A percentile compares a stretch with the other conserved stretches of the same genome.
phyloP scores from a whole-genome alignment of 2,797 vertebrate genomes.

The Pseudochirops cupreus region DNA sequence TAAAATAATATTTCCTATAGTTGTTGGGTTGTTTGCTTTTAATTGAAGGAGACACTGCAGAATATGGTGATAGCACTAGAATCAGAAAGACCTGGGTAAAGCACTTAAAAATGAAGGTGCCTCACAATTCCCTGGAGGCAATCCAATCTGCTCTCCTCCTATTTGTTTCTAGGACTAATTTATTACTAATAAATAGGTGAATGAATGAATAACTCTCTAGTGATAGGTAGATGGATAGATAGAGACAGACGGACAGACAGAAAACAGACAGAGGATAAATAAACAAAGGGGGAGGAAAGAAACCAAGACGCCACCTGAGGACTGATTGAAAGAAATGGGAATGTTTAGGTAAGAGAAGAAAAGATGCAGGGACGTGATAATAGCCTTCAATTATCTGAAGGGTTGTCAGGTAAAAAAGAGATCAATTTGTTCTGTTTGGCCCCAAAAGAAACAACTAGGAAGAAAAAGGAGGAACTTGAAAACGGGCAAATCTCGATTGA shows the following conservation, averaged over 20 bases:
- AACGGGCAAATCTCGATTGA: not conserved
- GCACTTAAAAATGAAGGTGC: not conserved
- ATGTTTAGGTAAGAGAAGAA: not conserved
- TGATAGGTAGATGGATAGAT: not conserved
- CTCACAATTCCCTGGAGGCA: not conserved
- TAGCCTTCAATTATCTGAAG: not conserved
- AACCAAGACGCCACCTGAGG: not conserved
- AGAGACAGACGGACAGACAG: not conserved
- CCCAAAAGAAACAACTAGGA: not conserved
- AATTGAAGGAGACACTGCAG: not conserved
- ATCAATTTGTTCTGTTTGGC: not conserved
- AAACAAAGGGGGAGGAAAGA: not conserved
- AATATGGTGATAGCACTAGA: not conserved
- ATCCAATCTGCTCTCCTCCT: not conserved
- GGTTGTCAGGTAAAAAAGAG: not conserved
- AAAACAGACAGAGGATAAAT: not conserved
- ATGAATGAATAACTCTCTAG: not conserved
- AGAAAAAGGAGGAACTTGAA: not conserved
- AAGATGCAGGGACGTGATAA: not conserved
- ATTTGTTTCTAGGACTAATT: not conserved
- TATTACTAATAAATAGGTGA: not conserved
- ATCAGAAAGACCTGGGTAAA: not conserved
- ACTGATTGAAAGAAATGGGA: not conserved
- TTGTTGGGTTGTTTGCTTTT: not conserved
- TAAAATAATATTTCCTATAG: not conserved